Conservation (phyloP, 2,797 vertebrate genomes). For the Eulemur mongoz region DNA sequence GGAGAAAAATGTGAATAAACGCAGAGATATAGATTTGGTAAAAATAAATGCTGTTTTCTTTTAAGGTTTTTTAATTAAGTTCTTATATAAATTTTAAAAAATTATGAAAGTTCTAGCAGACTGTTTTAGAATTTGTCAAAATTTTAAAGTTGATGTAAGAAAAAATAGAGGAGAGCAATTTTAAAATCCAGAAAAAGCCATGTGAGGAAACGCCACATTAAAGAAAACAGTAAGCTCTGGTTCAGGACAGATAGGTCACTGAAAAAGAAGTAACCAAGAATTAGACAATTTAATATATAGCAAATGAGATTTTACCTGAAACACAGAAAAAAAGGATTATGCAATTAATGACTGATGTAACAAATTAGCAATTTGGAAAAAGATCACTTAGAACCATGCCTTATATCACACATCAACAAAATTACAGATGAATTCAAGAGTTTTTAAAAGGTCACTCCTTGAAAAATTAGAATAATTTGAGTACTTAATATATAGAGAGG, state of each 20-base stretch:
- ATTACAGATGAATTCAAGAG: constrained; percentile 2
- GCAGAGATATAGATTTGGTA: background rate
- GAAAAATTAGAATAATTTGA: constrained; percentile 40
- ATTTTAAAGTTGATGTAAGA: background rate
- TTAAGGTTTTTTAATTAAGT: background rate
- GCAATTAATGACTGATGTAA: constrained; percentile 1
- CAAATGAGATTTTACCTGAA: background rate
- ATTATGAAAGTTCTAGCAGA: background rate
- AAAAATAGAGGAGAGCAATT: constrained; percentile 30
- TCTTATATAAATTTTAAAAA: constrained; percentile 19
- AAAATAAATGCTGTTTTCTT: background rate
- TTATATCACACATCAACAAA: background rate
- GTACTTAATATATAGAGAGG: background rate
- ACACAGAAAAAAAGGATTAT: background rate
- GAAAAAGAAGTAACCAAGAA: constrained; percentile 30
- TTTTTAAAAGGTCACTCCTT: background rate
- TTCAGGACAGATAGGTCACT: background rate
- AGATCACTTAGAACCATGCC: background rate
- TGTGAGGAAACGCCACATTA: background rate
- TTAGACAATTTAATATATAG: background rate
- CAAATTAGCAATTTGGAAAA: background rate
- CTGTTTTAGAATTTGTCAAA: constrained; percentile 40
- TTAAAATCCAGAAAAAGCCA: background rate
- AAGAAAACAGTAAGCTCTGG: background rate
- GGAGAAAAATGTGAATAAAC: background rate